Evolutionary conservation across 2,113 vertebrate species (phyloP).

Genomic region (Pteronura brasiliensis): DNA sequence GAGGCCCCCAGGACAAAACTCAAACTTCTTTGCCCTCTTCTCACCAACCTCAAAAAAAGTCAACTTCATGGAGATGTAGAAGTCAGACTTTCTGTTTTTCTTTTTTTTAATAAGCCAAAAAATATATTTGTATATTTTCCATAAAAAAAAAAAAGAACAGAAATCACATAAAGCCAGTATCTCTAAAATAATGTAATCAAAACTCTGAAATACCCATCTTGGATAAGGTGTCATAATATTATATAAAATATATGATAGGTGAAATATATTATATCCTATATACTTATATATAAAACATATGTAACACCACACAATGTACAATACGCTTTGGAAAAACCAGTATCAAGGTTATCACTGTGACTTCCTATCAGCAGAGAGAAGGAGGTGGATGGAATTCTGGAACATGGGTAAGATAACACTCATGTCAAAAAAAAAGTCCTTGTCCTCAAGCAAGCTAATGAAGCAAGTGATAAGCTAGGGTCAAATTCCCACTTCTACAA

Average conservation of each 20-base stretch:
- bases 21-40: background rate
- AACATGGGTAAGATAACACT: constrained; percentile 68
- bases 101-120: background rate
- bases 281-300: background rate
- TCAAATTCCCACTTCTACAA: constrained; percentile 77
- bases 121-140: background rate
- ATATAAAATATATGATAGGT: background rate
- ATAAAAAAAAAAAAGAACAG: background rate
- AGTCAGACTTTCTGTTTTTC: background rate
- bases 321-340: constrained; percentile 37
- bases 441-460: constrained; percentile 60
- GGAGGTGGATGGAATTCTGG: constrained; percentile 38
- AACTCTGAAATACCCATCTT: background rate
- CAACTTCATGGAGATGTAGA: background rate
- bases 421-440: background rate
- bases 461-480: constrained; percentile 72
- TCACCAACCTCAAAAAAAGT: background rate
- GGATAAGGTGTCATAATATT: background rate
- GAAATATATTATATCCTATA: background rate
- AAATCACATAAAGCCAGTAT: background rate
- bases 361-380: constrained; percentile 45
- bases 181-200: background rate
- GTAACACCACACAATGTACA: background rate
- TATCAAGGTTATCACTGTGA: constrained; percentile 62
- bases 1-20: background rate